phyloP scores from a whole-genome alignment of 2,797 vertebrate genomes.

The Hephaestus fuliginosus region DNA sequence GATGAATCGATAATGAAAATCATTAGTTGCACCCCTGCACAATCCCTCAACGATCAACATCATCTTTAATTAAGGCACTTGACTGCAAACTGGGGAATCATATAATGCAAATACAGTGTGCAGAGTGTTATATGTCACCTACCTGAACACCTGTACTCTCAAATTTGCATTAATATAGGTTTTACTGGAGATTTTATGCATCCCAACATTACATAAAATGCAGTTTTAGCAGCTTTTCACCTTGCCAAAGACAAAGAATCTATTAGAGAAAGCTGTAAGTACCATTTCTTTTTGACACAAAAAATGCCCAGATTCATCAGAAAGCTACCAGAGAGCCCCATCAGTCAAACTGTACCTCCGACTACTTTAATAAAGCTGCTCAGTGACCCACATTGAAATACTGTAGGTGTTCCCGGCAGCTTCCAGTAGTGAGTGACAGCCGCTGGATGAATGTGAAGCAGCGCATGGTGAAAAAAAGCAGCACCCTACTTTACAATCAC shows the following conservation, averaged over 20 bases:
- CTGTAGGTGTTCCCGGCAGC: slow-evolving; percentile 12
- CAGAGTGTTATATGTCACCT: background rate
- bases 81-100: background rate
- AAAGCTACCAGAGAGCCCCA: background rate
- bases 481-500: background rate
- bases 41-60: background rate
- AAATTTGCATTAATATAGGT: background rate
- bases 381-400: slow-evolving; percentile 18
- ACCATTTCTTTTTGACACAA: background rate
- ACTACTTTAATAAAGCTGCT: slow-evolving; percentile 15
- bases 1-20: background rate
- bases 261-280: background rate
- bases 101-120: background rate
- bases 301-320: background rate
- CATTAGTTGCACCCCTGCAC: background rate
- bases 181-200: background rate
- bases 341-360: slow-evolving; percentile 1
- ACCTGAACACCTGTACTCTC: background rate
- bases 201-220: background rate
- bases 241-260: no score
- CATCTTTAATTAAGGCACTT: background rate
- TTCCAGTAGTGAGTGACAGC: slow-evolving; percentile 34
- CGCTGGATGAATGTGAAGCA: slow-evolving; percentile 29
- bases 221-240: background rate
- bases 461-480: slow-evolving; percentile 9